Evolutionary conservation across 1,140 invertebrate genomes (phyloP), one percentile per base, ranked within the genome.

Genomic region (Drosophila melanica): DNA sequence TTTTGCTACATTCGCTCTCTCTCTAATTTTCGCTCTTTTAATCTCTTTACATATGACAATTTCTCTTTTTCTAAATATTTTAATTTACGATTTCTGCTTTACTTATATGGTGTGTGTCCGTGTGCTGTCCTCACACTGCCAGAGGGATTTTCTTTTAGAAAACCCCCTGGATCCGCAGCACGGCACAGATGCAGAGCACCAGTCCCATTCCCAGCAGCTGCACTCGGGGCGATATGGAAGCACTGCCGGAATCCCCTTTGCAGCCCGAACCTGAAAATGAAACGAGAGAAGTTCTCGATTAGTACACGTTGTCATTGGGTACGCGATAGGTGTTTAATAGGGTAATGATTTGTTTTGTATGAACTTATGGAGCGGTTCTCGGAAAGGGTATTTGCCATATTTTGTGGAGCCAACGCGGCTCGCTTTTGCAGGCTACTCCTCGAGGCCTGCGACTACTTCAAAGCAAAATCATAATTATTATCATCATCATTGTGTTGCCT

Each of bases 141-240:
- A 59, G 50, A 18, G 47, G 18, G 33, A 68, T 72, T 67, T 87
- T 86, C 84, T 89, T 89, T 87, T 87, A 87, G 84, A 87, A 87
- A 87, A 87, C 63, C 63, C 79, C 69, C 45, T 74, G 64, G 66
- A 64, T 75, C 72, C 73, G 58, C 60, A 87, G 66, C 20, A 64
- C 73, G 20, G 50, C 60, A 39, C 77, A 67, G 44, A 74, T 67
- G 60, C 72, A 89, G 65, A 87, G 62, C 73, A 84, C 73, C 27
- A 62, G 58, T 54, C 68, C 76, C 16, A 84, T 47, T 58, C 69
- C 80, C 7, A 87, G 42, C 30, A 89, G 63, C 54, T 71, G 80
- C 35, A 75, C 11, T 20, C 39, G 54, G 18, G 84, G 79, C 8
- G 65, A 60, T 71, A 64, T 84, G 84, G 84, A 87, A 89, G 84